Conservation (phyloP, 2,113 vertebrate genomes). For the Hydrolagus affinis region DNA sequence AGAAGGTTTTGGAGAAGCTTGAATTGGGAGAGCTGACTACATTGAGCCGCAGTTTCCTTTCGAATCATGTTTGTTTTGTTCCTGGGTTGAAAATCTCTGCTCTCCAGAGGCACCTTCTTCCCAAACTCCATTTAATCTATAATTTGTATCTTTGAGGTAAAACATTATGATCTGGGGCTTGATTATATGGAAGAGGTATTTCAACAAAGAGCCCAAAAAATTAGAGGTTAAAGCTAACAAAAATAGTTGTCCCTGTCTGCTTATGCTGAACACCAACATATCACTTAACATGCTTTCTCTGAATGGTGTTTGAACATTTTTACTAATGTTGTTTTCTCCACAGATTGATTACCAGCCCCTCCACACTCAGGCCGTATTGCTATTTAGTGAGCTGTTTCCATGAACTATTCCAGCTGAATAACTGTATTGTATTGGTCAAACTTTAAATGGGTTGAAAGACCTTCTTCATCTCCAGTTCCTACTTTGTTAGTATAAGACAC, state of each 20-base stretch:
- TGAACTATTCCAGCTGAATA: too few species aligned
- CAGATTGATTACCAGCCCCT: too few species aligned
- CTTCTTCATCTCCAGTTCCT: too few species aligned
- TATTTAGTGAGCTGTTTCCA: too few species aligned
- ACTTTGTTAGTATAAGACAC: too few species aligned
- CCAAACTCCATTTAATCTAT: not conserved
- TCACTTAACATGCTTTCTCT: not conserved
- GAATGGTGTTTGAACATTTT: not conserved
- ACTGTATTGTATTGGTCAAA: too few species aligned
- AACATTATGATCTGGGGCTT: too few species aligned
- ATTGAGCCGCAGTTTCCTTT: not conserved
- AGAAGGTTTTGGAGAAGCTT: too few species aligned
- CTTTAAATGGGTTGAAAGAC: too few species aligned
- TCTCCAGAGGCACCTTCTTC: too few species aligned
- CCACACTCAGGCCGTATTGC: too few species aligned
- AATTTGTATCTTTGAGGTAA: not conserved
- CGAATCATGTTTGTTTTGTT: not conserved
- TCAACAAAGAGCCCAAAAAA: not conserved
- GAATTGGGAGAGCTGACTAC: not conserved
- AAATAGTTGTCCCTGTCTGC: not conserved
- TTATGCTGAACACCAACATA: not conserved
- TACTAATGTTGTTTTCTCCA: too few species aligned
- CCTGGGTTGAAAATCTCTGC: slow-evolving; percentile 10
- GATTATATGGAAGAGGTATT: not conserved
- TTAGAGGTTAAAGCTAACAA: not conserved